Evolutionary conservation across 2,888 invertebrate species (phyloP), one percentile per base, ranked within the genome.

Genomic region (Drosophila testacea): DNA sequence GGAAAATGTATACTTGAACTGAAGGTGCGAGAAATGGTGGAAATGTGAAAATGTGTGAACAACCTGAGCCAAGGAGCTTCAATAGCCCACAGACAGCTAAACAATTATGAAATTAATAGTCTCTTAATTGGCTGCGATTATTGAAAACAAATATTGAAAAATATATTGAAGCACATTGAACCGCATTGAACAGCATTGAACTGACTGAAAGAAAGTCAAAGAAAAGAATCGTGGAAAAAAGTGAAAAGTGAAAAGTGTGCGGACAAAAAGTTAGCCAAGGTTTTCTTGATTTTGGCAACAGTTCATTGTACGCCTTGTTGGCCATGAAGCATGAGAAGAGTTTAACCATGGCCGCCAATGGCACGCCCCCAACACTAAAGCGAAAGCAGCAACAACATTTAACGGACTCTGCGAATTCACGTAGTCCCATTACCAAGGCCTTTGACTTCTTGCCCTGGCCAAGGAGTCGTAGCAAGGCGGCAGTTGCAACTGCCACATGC

Each of bases 361-460:
- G 78, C 54, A 68, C 71, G 46, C 73, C 59, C 1, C 62, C 71
- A 30, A 62, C 72, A 38, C 61, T 61, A 6, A 77, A 78, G 39
- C 66, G 65, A 42, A 75, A 61, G 47, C 62, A 77, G 30, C 70
- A 77, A 4, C 65, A 54, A 22, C 69, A 78, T 11, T 60, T 57
- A 13, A 7, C 70, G 34, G 80, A 81, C 36, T 36, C 71, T n/a
- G 13, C 72, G 55, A 54, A 75, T 13, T 77, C 90, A 10, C 90
- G 90, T 28, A 92, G 92, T 69, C 91, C 92, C 61, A 92, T 92
- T 6, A 92, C 90, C 59, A 92, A 92, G 76, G 92, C 92, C 41
- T 92, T 92, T 60, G 92, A 92, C 57, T 92, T 92, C 52, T 78
- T 92, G 11, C 91, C 92, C 36, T 92, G 92, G 92, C 67, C 91